Evolutionary conservation across 2,113 vertebrate genomes (phyloP), one percentile per base, ranked within the genome.

Genomic region (Dendrocopos noguchii): DNA sequence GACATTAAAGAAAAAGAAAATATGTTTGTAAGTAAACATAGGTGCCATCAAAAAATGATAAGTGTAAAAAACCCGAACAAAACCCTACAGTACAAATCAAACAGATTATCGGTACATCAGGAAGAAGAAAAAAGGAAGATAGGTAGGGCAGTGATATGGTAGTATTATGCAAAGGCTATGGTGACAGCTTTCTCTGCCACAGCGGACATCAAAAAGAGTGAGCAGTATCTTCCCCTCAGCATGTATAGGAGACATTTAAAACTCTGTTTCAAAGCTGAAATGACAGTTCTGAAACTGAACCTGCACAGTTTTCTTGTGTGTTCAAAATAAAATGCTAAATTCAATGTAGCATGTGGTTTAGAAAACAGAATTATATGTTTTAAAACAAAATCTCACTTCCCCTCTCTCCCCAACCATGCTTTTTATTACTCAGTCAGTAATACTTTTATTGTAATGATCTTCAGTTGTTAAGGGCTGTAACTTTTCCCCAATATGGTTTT

Each of bases 201-300:
- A 83, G 31, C 34, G 81, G 42, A 74, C 46, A 52, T 92, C 50
- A 92, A 74, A 92, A 44, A 70, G n/a, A 60, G 5, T 24, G 31
- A 59, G 25, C 12, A 18, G 8, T 61, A 12, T 68, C 76, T 87
- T 89, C 60, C 34, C 18, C 5, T 24, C 46, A 60, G 3, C 8
- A 74, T 79, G 66, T 52, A 33, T 6, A 56, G 46, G 9, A 73
- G 42, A 80, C 12, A 77, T 83, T 73, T 77, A 84, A 91, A 95
- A 90, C 91, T 82, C 75, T 52, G 14, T 76, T 93, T 95, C 66
- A 87, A 88, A 93, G 3, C 12, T 67, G 47, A 79, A 82, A 80
- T 59, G 34, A 91, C 42, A 80, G 42, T 52, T 92, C 64, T 91
- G 46, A 85, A 91, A 76, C 42, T 59, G 15, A 19, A 82, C 63